Evolutionary conservation across 2,888 invertebrate genomes (phyloP), one percentile per base, ranked within the genome.

Genomic region (Sclerodermus sp.): DNA sequence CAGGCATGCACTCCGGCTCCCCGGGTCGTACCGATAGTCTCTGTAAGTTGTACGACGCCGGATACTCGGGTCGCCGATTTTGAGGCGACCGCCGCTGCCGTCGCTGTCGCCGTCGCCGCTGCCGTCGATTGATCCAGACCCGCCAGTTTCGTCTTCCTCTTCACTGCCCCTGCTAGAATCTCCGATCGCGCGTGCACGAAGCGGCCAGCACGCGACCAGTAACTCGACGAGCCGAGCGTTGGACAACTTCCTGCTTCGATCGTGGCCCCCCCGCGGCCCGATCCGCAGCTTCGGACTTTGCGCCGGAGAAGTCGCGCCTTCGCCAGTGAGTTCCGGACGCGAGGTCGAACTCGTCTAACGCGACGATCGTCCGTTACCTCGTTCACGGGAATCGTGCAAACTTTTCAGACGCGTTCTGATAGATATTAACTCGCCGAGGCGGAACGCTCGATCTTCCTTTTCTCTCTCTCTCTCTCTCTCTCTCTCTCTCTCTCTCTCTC

Each of bases 41-140:
- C 70, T 91, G 91, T 83, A 93, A 93, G 82, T 84, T 93, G 68
- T 93, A 92, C 82, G 93, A 91, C 79, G 86, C 88, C 77, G 90
- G 90, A 74, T 91, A 91, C 81, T 86, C 87, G 29, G 58, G 57
- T 64, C 90, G 89, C 61, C 78, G 81, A 60, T 82, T 85, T 86
- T 76, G 85, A 84, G 81, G 78, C 79, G 80, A 72, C 64, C 80
- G 31, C 41, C 18, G 78, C 79, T 80, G 71, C 64, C 80, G 31
- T 23, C 18, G 39, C 47, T 38, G 40, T 48, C 36, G 45, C 16
- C 40, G 37, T n/a, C 40, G 42, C n/a, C 14, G 15, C 36, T 36
- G 15, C 36, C 15, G 23, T 41, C 41, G 17, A n/a, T 31, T 30
- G 10, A n/a, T 13, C 15, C 17, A 29, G 39, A 15, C 31, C 23